Base-by-base conservation (phyloP, 2,797 vertebrate genomes). In the Mus minutoides region DNA sequence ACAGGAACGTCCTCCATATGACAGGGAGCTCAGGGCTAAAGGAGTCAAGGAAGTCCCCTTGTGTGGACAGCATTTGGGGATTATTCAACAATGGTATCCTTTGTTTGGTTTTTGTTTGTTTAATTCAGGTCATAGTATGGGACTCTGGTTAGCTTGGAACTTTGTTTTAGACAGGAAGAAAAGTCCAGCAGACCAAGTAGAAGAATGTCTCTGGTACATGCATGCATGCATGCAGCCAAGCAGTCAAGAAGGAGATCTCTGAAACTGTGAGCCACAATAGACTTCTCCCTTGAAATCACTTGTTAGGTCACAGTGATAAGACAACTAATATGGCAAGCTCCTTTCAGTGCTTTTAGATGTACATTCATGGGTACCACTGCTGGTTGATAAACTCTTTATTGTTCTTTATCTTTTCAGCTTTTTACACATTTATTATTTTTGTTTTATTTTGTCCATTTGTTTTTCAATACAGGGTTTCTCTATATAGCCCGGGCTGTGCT, bases 61-160 rank as follows among this genome's bases (percentile, higher is more conserved):
- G 6, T 73, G 40, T 54, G 17, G 91, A 97, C 94, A 97, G 91
- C 49, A 62, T 75, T 77, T 91, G 87, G 46, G 10, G 24, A 77
- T 54, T 17, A 77, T 80, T 88, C 49, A 73, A 40, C 49, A 62
- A 82, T 5, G 75, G 0, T 19, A 13, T 67, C 83, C 90, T 85
- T 73, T 43, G 52, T 85, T 73, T 43, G 52, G 3, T 80, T 54
- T 8, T 76, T 54, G 52, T n/a, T 80, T 80, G 78, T 37, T 56
- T 80, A 21, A 24, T 34, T n/a, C 31, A 79, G 19, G 34, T 56
- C 34, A 37, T n/a, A 13, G 4, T 56, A 56, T 56, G 52, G 52
- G 2, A 56, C 78, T 80, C 54, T 56, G 78, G 78, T 52, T 56
- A 24, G 21, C 34, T 52, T 80, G 52, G 34, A 56, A 24, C 34